Evolutionary conservation across 2,888 invertebrate species (phyloP).

Genomic region (Sicus ferrugineus): DNA sequence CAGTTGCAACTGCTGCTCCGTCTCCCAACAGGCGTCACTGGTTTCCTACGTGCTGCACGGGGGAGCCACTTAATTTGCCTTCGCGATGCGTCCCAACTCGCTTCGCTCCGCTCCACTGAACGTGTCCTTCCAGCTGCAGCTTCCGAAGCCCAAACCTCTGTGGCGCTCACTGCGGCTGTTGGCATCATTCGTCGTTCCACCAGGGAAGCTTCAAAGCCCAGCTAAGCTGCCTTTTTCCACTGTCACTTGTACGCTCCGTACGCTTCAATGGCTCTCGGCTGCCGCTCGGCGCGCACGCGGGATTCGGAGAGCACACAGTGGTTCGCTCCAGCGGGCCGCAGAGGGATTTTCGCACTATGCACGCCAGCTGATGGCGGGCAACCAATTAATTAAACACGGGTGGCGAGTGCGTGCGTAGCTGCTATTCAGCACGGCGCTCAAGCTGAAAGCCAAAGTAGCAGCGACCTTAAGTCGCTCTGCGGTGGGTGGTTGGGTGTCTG

Average conservation of each 20-base stretch:
- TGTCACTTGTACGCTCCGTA: not conserved
- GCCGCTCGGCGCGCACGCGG: not conserved
- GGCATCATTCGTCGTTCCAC: not conserved
- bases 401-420: not conserved
- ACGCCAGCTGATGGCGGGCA: not conserved
- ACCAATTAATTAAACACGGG: slow-evolving; percentile 26
- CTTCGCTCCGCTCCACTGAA: not conserved
- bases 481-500: too few species aligned
- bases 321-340: not conserved
- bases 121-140: not conserved
- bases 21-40: slow-evolving; percentile 16
- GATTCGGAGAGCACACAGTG: not conserved
- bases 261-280: slow-evolving; percentile 9
- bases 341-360: not conserved
- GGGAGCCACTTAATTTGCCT: slow-evolving; percentile 46
- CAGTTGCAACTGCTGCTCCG: not conserved
- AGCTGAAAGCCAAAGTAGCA: not conserved
- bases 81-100: slow-evolving; percentile 43
- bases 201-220: not conserved
- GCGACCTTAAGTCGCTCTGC: not conserved
- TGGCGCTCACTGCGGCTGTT: too few species aligned
- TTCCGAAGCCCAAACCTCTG: not conserved
- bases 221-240: not conserved
- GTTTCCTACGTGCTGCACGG: slow-evolving; percentile 33
- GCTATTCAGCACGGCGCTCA: too few species aligned